Evolutionary conservation across 2,888 invertebrate species (phyloP), one percentile per base, ranked within the genome.

Genomic region (Eupsilia transversa): DNA sequence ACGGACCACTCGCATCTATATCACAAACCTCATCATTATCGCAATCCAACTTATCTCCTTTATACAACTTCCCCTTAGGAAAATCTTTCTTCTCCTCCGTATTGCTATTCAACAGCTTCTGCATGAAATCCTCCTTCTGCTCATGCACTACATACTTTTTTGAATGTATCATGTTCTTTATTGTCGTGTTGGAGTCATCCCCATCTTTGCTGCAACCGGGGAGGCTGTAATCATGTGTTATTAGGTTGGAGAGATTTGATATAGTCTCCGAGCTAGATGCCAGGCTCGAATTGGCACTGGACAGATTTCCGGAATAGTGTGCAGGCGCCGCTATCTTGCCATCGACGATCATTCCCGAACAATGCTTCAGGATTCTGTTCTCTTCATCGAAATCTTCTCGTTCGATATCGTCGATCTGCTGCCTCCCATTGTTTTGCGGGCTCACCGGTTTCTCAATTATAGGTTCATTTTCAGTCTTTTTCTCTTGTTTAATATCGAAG

Each of bases 301-400:
- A 94, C 20, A 95, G 82, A 52, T 91, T 94, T 17, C 93, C 93
- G 0, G 95, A 92, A 75, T 91, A 95, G 64, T 92, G 92, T 27
- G 93, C 85, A 10, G 91, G 80, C 1, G 92, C 85, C 68, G 91
- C 85, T 69, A 93, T 91, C 83, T 96, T 94, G 17, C 91, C 91
- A 74, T 96, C 95, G 5, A 95, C 94, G 60, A 94, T 92, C 89
- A 96, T 93, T 61, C 92, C 93, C 7, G 96, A 93, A 84, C 95
- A 95, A 74, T 94, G 94, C 69, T 95, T 95, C 64, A 96, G 87
- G 76, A 96, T 92, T 60, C 95, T 90, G 82, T 96, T 96, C 82
- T 96, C 96, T 80, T 96, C 96, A 65, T 96, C 96, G 57, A 96
- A 96, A 79, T 96, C 96, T 77, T 95, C 93, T 3, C 96, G 89